These are phyloP conservation scores for Pygoscelis antarcticus DNA, from an alignment of 2,113 vertebrate species.

Conservation along the genomic window DNA sequence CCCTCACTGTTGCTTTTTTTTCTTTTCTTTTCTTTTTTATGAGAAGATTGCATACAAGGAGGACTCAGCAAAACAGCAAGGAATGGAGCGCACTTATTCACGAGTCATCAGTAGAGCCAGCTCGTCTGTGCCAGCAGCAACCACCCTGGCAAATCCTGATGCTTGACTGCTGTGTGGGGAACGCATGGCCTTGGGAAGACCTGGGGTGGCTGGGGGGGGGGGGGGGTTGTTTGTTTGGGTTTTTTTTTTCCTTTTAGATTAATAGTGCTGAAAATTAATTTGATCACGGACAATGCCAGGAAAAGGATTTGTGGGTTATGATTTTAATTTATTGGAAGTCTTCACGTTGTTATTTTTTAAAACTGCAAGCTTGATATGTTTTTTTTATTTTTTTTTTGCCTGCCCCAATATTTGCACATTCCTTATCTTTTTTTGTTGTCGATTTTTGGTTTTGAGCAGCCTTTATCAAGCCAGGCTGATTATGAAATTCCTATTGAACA, in stretches of 20 bases:
- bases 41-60: constrained; percentile 76
- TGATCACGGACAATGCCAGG: not conserved
- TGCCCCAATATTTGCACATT: constrained; percentile 75
- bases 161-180: not conserved
- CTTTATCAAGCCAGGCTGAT: constrained; percentile 77
- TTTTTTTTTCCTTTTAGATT: not conserved
- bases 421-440: not conserved
- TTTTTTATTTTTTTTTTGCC: constrained; percentile 40
- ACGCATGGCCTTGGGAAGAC: not conserved
- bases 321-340: constrained; percentile 81
- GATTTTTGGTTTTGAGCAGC: constrained; percentile 64
- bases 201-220: not conserved
- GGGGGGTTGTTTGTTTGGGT: not conserved
- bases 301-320: constrained; percentile 6
- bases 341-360: constrained; percentile 63
- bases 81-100: constrained; percentile 83
- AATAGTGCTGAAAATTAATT: constrained; percentile 14
- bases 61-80: constrained; percentile 79
- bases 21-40: not conserved
- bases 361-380: constrained; percentile 41
- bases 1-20: not conserved
- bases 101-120: constrained; percentile 71
- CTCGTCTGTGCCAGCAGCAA: constrained; percentile 5
- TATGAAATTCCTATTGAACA: constrained; percentile 71
- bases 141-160: constrained; percentile 43